These are phyloP conservation scores for Dermolepida albohirtum DNA, from an alignment of 2,888 invertebrate genomes.

Conservation along the genomic window DNA sequence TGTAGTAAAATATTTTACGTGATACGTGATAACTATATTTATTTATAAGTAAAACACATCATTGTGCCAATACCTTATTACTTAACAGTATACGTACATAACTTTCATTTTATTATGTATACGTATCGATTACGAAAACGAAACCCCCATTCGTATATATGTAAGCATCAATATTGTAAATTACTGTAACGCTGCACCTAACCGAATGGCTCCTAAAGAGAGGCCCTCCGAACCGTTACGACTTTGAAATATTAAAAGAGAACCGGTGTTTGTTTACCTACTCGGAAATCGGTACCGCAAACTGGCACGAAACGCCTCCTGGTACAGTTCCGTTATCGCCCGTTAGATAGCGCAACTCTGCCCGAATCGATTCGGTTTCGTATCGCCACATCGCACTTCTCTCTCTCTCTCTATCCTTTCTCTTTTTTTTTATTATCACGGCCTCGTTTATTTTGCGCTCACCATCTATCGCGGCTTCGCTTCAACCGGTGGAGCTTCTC, in stretches of 20 bases:
- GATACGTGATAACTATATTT: too few relatives aligned
- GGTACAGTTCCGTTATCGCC: constrained; percentile 17
- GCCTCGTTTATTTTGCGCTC: constrained; percentile 28
- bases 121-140: too few relatives aligned
- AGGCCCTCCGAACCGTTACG: constrained; percentile 24
- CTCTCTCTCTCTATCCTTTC: constrained; percentile 8
- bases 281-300: background rate
- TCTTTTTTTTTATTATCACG: constrained; percentile 13
- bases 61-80: too few relatives aligned
- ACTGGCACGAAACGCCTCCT: constrained; percentile 20
- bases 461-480: constrained; percentile 8
- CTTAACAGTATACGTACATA: too few relatives aligned
- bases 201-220: constrained; percentile 29
- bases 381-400: background rate
- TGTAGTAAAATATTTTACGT: too few relatives aligned
- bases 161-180: constrained; percentile 27
- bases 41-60: too few relatives aligned
- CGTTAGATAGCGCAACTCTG: constrained; percentile 31
- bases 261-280: constrained; percentile 32
- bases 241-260: constrained; percentile 31
- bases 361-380: constrained; percentile 15
- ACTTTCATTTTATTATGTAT: too few relatives aligned
- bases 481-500: background rate
- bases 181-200: constrained; percentile 21
- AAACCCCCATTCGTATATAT: too few relatives aligned